Evolutionary conservation across 2,888 invertebrate genomes (phyloP).

Genomic region (Napeogenes sylphis): DNA sequence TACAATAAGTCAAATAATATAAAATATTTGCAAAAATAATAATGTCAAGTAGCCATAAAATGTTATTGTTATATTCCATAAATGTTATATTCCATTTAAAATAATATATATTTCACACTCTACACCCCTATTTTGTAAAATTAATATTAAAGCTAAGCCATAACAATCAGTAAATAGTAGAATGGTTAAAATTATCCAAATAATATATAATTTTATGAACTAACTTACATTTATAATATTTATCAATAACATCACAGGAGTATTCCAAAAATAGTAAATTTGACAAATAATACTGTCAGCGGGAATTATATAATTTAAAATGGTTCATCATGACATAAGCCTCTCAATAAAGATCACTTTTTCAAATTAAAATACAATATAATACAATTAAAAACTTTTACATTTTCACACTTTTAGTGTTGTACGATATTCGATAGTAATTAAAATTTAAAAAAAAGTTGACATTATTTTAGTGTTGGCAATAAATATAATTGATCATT

Average conservation of each 20-base stretch:
- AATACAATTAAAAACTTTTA: too few species aligned
- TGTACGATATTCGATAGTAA: too few species aligned
- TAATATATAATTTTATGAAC: slow-evolving; percentile 7
- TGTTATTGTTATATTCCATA: too few species aligned
- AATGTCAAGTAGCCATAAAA: too few species aligned
- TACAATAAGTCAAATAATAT: too few species aligned
- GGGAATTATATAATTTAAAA: slow-evolving; percentile 15
- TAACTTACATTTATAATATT: slow-evolving; percentile 9
- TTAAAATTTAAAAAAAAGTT: not conserved
- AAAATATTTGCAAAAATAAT: too few species aligned
- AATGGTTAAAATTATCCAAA: slow-evolving; percentile 3
- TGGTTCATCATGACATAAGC: slow-evolving; percentile 14
- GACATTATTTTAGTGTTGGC: too few species aligned
- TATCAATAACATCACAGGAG: slow-evolving; percentile 29
- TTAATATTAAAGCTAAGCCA: not conserved
- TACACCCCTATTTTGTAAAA: not conserved
- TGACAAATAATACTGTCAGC: slow-evolving; percentile 26
- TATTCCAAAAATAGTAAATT: slow-evolving; percentile 21
- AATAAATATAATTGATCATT: too few species aligned
- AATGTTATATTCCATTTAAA: too few species aligned
- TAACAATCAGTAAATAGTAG: not conserved
- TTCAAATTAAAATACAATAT: too few species aligned
- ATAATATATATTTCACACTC: not conserved
- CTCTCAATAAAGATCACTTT: slow-evolving; percentile 8
- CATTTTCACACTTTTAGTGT: too few species aligned